Percentiles rank a stretch among this genome's conserved stretches.
phyloP scores from a whole-genome alignment of 2,113 vertebrate species.

The Pantherophis guttatus region DNA sequence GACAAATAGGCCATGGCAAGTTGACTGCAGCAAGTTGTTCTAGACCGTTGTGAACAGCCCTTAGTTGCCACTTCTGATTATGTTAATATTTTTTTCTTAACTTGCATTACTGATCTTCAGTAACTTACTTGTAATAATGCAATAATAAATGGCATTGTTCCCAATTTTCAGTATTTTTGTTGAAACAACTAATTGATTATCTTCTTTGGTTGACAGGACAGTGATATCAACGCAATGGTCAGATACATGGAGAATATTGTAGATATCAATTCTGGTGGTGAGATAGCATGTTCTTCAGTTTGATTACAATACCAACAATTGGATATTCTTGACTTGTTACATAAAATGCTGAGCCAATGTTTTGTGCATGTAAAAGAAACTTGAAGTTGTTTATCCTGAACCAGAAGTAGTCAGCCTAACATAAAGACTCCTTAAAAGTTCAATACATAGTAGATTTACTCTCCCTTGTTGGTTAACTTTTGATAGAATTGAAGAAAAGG shows the following conservation, averaged over 20 bases:
- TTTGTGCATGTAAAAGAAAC: background rate
- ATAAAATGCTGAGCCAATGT: background rate
- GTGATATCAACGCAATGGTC: slow-evolving; percentile 77
- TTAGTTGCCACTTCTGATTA: background rate
- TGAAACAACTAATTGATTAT: background rate
- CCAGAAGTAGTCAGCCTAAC: slow-evolving; percentile 9
- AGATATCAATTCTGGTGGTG: slow-evolving; percentile 64
- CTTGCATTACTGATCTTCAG: background rate
- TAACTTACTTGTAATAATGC: background rate
- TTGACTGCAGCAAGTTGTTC: background rate
- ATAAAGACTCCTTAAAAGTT: slow-evolving; percentile 23
- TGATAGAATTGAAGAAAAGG: slow-evolving; percentile 1
- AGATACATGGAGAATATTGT: slow-evolving; percentile 77
- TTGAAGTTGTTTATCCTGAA: background rate
- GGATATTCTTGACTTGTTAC: background rate
- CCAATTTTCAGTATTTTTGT: background rate
- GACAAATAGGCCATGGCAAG: background rate
- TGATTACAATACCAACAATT: background rate
- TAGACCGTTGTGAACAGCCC: background rate
- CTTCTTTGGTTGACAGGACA: slow-evolving; percentile 70
- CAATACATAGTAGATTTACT: slow-evolving; percentile 20
- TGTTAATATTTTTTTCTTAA: background rate
- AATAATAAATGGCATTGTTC: background rate
- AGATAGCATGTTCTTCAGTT: slow-evolving; percentile 10
- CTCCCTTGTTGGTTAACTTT: slow-evolving; percentile 26